Evolutionary conservation across 2,797 vertebrate genomes (phyloP).

Genomic region (Avahi laniger): DNA sequence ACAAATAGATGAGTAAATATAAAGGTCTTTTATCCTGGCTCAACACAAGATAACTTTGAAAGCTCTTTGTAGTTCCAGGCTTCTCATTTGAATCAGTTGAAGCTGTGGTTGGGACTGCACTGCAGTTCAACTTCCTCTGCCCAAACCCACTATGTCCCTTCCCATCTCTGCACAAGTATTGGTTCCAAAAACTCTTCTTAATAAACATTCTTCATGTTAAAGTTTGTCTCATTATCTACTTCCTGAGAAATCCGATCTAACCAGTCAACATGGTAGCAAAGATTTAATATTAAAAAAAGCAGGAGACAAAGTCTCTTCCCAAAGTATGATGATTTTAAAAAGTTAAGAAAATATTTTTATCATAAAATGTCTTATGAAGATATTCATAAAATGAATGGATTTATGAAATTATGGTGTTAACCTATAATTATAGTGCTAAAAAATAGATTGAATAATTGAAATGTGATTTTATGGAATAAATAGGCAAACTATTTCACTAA

Average conservation of each 20-base stretch:
- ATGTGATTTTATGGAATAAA: constrained; percentile 8
- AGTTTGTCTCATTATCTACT: neutral
- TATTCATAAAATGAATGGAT: neutral
- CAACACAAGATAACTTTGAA: neutral
- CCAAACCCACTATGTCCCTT: neutral
- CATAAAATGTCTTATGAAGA: neutral
- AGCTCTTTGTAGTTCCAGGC: neutral
- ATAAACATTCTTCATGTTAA: neutral
- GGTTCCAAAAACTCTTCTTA: neutral
- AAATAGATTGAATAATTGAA: neutral
- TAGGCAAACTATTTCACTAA: neutral
- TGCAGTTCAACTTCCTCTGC: neutral
- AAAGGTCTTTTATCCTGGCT: neutral
- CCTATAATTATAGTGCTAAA: constrained; percentile 29
- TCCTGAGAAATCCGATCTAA: neutral
- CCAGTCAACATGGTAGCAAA: neutral
- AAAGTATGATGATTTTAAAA: neutral
- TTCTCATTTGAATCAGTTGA: neutral
- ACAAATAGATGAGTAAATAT: neutral
- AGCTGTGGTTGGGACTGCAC: neutral
- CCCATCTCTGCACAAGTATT: neutral
- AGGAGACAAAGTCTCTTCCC: neutral
- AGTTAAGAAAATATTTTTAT: constrained; percentile 37
- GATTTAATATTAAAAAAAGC: neutral
- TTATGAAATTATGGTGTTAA: constrained; percentile 32